Base-by-base conservation (phyloP, 2,797 vertebrate genomes). In the Pelochelys cantorii region DNA sequence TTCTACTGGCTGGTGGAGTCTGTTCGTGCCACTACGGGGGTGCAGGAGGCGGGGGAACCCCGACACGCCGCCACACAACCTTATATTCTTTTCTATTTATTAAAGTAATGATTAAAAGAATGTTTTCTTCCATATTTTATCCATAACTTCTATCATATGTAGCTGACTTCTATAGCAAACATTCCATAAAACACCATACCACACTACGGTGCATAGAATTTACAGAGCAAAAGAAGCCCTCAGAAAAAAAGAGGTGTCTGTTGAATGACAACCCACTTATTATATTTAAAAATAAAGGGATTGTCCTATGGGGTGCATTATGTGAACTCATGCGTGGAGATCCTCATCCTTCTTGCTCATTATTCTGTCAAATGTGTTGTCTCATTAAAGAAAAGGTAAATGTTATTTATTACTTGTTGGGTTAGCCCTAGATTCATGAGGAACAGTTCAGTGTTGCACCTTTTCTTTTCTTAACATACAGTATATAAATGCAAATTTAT, bases 141-240 rank as follows among this genome's bases (percentile, higher is more conserved):
- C 53, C 53, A 54, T 12, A 54, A 54, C 13, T 54, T 54, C 53
- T 54, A 27, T 12, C 11, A 55, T 31, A 7, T 78, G 82, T 56
- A 48, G 15, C 13, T 7, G 0, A 0, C 57, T 89, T 84, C 79
- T 15, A 15, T 13, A 62, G 74, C 31, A 82, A 0, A 27, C 57
- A 7, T 78, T 94, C 59, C 37, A 42, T 79, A 29, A 42, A 77
- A 48, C 62, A 18, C 5, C 42, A 29, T 27, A 48, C 78, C 68
- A 31, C 29, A 48, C 71, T 7, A 48, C 29, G 15, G 37, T 75
- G 74, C 42, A 48, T 79, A 82, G 62, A 79, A 11, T 54, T 48
- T 18, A 7, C 23, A 52, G 75, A 84, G 52, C 1, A 53, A 42
- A 62, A 34, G 18, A 29, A 37, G 2, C 5, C 42, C 10, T 53